phyloP scores from a whole-genome alignment of 1,140 invertebrate genomes.

The Heliconius nattereri region DNA sequence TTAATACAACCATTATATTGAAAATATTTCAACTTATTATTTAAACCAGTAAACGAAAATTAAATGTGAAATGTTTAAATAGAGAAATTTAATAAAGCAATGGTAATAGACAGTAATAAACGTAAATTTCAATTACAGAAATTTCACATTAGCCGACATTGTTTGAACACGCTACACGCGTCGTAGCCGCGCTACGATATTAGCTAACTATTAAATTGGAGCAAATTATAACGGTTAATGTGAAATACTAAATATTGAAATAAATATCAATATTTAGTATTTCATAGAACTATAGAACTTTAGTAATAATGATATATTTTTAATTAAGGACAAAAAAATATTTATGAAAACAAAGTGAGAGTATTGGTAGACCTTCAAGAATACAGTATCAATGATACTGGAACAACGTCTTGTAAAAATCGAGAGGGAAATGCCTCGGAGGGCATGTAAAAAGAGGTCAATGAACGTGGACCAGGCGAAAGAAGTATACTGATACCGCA shows the following conservation, averaged over 20 bases:
- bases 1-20: too few species aligned
- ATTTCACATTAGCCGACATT: slow-evolving; percentile 8
- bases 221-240: slow-evolving; percentile 8
- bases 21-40: not conserved
- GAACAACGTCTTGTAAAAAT: too few species aligned
- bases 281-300: not conserved
- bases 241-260: not conserved
- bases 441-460: too few species aligned
- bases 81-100: slow-evolving; percentile 3
- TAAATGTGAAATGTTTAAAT: not conserved
- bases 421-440: too few species aligned
- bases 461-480: too few species aligned
- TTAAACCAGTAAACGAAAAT: not conserved
- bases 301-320: not conserved
- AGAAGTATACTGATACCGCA: too few species aligned
- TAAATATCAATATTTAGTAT: not conserved
- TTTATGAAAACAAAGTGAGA: too few species aligned
- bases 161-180: slow-evolving; percentile 11
- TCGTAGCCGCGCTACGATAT: not conserved
- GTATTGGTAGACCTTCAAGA: too few species aligned
- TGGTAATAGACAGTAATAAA: slow-evolving; percentile 6
- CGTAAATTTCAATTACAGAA: slow-evolving; percentile 8
- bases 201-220: slow-evolving; percentile 9
- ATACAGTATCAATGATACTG: too few species aligned
- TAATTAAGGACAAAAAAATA: too few species aligned